Percentiles rank a stretch among this genome's conserved stretches.
phyloP scores from a whole-genome alignment of 2,888 invertebrate species.

The Celastrina argiolus region DNA sequence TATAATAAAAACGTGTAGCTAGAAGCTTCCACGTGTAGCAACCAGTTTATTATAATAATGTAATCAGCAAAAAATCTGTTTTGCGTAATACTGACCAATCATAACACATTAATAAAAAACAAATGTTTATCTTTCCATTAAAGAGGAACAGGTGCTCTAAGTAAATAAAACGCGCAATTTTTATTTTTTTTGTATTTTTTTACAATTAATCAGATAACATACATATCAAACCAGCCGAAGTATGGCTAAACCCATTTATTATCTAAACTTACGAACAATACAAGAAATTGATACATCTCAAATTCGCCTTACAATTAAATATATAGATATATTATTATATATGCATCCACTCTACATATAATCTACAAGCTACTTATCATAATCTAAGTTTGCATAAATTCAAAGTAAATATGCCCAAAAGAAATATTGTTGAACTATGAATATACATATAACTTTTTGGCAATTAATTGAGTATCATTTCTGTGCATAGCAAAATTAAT shows the following conservation, averaged over 20 bases:
- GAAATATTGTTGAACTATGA: constrained; percentile 78
- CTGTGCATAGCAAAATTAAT: constrained; percentile 78
- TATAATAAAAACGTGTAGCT: background rate
- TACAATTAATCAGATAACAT: constrained; percentile 78
- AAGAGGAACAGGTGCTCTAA: constrained; percentile 28
- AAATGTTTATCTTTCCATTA: too few relatives aligned
- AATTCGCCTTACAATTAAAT: constrained; percentile 74
- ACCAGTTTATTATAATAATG: background rate
- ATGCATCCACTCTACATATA: constrained; percentile 77
- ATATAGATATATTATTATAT: constrained; percentile 75
- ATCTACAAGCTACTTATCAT: constrained; percentile 77
- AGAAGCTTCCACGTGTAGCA: background rate
- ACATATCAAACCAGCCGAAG: constrained; percentile 78
- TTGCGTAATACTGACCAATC: background rate
- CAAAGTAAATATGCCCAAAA: constrained; percentile 79
- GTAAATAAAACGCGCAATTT: constrained; percentile 60
- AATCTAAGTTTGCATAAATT: constrained; percentile 77
- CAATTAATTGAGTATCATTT: constrained; percentile 80
- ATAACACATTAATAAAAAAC: background rate
- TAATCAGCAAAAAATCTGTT: background rate
- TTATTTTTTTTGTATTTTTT: constrained; percentile 70
- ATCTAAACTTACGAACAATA: constrained; percentile 78
- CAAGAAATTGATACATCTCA: constrained; percentile 78
- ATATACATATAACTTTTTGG: constrained; percentile 79
- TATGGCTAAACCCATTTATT: constrained; percentile 78